These are phyloP conservation scores for Philereme vetulata DNA, from an alignment of 2,888 invertebrate species.

Conservation along the genomic window DNA sequence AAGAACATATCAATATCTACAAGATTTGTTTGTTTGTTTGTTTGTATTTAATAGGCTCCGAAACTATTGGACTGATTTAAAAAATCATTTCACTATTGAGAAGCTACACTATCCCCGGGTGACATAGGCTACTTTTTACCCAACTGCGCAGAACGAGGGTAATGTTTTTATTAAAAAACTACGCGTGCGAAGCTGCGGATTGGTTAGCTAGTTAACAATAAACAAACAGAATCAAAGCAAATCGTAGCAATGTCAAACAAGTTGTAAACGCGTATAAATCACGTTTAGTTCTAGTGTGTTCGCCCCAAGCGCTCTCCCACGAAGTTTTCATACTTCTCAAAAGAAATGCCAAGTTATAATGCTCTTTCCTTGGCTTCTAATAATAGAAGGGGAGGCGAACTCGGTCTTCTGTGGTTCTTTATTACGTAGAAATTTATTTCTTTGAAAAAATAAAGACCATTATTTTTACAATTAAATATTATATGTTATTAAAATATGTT, in stretches of 20 bases:
- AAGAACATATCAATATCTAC: no score
- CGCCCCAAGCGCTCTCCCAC: conserved; percentile 55
- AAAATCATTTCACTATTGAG: no score
- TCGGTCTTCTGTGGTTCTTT: conserved; percentile 54
- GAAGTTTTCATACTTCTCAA: conserved; percentile 60
- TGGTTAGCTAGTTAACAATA: neutral
- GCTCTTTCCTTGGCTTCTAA: conserved; percentile 67
- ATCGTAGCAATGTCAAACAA: conserved; percentile 67
- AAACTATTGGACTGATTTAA: no score
- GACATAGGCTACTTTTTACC: no score
- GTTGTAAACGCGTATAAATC: conserved; percentile 72
- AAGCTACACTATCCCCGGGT: no score
- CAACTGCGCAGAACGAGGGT: no score
- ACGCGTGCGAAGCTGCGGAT: no score
- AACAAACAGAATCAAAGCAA: conserved; percentile 54
- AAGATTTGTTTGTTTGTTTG: no score
- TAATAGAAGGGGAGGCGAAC: conserved; percentile 61
- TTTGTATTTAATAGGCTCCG: no score
- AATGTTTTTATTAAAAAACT: no score
- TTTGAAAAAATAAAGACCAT: conserved; percentile 10
- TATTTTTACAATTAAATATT: neutral
- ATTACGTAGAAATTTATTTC: conserved; percentile 46
- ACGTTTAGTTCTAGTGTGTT: conserved; percentile 65
- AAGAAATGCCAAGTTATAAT: conserved; percentile 75
- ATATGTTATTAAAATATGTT: no score